Percentiles rank a stretch among this genome's conserved stretches.
These are phyloP conservation scores for Hippolais icterina DNA, from an alignment of 2,113 vertebrate species.

Conservation along the genomic window DNA sequence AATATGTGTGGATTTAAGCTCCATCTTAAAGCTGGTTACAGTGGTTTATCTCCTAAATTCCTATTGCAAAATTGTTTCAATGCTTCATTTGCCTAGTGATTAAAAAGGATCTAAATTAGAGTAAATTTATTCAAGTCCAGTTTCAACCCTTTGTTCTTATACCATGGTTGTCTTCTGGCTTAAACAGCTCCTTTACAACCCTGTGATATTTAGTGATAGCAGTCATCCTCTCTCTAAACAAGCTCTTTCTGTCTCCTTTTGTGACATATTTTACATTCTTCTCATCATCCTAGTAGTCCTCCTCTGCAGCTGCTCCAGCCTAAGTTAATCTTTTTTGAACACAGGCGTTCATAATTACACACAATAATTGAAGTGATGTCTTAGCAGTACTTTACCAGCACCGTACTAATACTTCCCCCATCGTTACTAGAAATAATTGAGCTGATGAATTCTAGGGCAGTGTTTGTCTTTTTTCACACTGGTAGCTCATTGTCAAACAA, in stretches of 20 bases:
- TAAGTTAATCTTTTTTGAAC: constrained; percentile 56
- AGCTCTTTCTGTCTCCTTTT: constrained; percentile 20
- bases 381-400: constrained; percentile 33
- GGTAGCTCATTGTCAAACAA: neutral
- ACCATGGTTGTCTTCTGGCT: neutral
- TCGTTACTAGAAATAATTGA: constrained; percentile 18
- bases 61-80: constrained; percentile 15
- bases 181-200: neutral
- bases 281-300: constrained; percentile 31
- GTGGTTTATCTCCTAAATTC: neutral
- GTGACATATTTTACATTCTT: constrained; percentile 39
- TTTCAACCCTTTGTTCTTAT: constrained; percentile 22
- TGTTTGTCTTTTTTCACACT: constrained; percentile 7
- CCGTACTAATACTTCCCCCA: neutral
- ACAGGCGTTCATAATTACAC: constrained; percentile 5
- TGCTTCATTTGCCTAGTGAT: constrained; percentile 34
- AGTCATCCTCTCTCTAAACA: constrained; percentile 13
- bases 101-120: constrained; percentile 14
- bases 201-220: neutral
- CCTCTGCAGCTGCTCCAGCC: constrained; percentile 47
- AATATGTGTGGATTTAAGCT: neutral
- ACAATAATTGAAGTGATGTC: constrained; percentile 48
- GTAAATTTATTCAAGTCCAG: constrained; percentile 27
- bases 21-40: neutral
- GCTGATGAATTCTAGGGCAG: neutral